A percentile compares a stretch with the other conserved stretches of the same genome.
These are phyloP conservation scores for Lota lota DNA, from an alignment of 2,113 vertebrate species.

Conservation along the genomic window DNA sequence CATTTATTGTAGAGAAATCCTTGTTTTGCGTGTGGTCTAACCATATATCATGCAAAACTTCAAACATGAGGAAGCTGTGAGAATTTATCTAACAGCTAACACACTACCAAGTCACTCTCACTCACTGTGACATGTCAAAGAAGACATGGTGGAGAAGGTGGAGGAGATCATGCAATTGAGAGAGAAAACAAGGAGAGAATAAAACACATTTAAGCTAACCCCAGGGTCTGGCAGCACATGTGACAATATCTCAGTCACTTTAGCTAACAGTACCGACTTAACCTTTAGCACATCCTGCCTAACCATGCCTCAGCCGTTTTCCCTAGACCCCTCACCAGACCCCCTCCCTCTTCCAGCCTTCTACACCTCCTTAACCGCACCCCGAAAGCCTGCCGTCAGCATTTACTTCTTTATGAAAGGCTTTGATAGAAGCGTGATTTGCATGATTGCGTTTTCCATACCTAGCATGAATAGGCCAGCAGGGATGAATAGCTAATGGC, in stretches of 20 bases:
- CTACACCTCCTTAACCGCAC: conserved; percentile 10
- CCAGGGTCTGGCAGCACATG: too few species aligned
- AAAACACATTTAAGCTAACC: too few species aligned
- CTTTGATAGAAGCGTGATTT: conserved; percentile 63
- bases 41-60: too few species aligned
- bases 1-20: too few species aligned
- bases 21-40: too few species aligned
- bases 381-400: conserved; percentile 48
- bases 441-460: conserved; percentile 69
- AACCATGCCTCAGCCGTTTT: background rate
- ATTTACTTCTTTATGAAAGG: conserved; percentile 59
- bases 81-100: too few species aligned
- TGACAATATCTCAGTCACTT: too few species aligned
- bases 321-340: background rate
- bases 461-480: conserved; percentile 57
- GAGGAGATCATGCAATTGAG: too few species aligned
- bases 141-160: too few species aligned
- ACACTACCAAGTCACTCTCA: too few species aligned
- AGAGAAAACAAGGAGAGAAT: too few species aligned
- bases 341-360: background rate
- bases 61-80: too few species aligned
- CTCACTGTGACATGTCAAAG: background rate
- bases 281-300: background rate
- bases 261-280: background rate
- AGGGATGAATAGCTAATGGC: conserved; percentile 59